phyloP scores from a whole-genome alignment of 2,797 vertebrate species.

The Miichthys miiuy region DNA sequence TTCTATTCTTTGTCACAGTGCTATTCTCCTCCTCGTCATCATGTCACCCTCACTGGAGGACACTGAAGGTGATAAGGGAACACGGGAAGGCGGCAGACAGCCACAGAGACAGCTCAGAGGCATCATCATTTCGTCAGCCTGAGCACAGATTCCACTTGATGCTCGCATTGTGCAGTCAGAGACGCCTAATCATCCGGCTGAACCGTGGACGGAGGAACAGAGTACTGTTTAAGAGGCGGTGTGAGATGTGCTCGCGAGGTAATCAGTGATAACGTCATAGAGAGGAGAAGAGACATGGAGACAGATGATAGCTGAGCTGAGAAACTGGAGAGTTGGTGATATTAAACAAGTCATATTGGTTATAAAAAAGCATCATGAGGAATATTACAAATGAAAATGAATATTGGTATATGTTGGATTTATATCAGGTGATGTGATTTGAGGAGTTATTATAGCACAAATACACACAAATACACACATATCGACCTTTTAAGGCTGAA shows the following conservation, averaged over 20 bases:
- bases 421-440: background rate
- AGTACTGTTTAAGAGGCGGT: background rate
- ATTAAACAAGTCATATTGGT: too few relatives aligned
- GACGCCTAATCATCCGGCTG: background rate
- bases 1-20: background rate
- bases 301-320: background rate
- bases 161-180: conserved; percentile 6
- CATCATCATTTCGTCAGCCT: conserved; percentile 18
- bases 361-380: background rate
- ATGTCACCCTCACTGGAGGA: conserved; percentile 27
- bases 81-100: conserved; percentile 12
- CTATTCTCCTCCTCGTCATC: background rate
- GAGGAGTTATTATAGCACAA: background rate
- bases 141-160: background rate
- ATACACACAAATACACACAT: background rate
- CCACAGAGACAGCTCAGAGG: conserved; percentile 11
- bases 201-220: background rate
- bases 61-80: conserved; percentile 20
- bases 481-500: background rate
- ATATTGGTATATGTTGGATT: background rate
- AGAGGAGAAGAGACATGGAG: background rate
- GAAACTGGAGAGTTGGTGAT: background rate
- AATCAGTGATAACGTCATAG: background rate
- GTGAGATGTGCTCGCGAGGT: too few relatives aligned
- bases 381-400: background rate